Evolutionary conservation across 2,797 vertebrate genomes (phyloP), one percentile per base, ranked within the genome.

Genomic region (Vespertilio murinus): DNA sequence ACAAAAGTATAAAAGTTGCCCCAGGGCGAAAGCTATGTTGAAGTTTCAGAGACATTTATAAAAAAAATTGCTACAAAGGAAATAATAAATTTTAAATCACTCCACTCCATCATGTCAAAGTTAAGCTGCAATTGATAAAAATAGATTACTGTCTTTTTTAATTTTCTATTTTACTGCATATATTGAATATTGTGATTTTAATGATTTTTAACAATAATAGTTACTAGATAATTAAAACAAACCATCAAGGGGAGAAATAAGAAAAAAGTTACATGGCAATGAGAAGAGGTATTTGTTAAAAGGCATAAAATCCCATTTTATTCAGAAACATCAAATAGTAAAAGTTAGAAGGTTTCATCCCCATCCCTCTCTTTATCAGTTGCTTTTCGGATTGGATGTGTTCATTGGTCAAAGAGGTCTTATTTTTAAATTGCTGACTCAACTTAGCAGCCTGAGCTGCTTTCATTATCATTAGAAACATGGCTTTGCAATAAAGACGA

Each of bases 41-140:
- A 96, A 94, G 49, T 85, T 92, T 17, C 28, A 97, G 71, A 56
- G 87, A 96, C 85, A 86, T 91, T 93, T 94, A 92, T 91, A 88
- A 97, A 83, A 97, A 83, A 96, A 79, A 91, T 56, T 80, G 38
- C 47, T 88, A 65, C 16, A 54, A 20, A 88, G 61, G 42, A 97
- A 96, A 95, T 97, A 95, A 95, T 97, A 94, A 97, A 96, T 96
- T 95, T 95, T 96, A 96, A 94, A 97, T 95, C 38, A 77, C 42
- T 88, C 64, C 25, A 88, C 59, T 97, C 74, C 30, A 88, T 96
- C 65, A 90, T 22, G 54, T 89, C 90, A 74, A 85, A 18, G 65
- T 91, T 97, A 86, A 95, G 97, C 89, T 92, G 28, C 38, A 77
- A 69, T 47, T 35, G 80, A 47, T 88, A 95, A 96, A 97, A 90